phyloP scores from a whole-genome alignment of 2,888 invertebrate genomes.

The Orgyia antiqua region DNA sequence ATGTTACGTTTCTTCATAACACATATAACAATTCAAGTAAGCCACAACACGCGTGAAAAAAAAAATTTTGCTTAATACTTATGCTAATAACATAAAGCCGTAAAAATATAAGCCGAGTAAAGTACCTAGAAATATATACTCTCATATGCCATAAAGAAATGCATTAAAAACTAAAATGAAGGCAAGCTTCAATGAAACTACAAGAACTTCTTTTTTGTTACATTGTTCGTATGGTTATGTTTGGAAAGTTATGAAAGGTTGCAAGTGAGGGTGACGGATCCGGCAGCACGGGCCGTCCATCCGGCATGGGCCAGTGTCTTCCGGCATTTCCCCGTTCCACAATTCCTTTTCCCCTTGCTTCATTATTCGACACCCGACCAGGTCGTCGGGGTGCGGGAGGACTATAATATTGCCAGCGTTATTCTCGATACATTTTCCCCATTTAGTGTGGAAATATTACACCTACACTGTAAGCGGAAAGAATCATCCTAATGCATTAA shows the following conservation, averaged over 20 bases:
- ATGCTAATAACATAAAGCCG: slow-evolving; percentile 21
- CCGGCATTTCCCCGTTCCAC: slow-evolving; percentile 48
- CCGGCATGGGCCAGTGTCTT: slow-evolving; percentile 52
- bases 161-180: no score
- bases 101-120: slow-evolving; percentile 19
- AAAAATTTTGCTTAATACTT: slow-evolving; percentile 3
- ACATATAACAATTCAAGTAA: background rate
- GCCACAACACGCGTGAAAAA: background rate
- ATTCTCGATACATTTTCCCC: slow-evolving; percentile 3
- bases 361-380: slow-evolving; percentile 54
- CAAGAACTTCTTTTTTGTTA: slow-evolving; percentile 13
- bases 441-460: slow-evolving; percentile 4
- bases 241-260: slow-evolving; percentile 31
- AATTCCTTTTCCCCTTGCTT: slow-evolving; percentile 48
- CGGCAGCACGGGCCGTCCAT: slow-evolving; percentile 42
- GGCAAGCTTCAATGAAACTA: slow-evolving; percentile 22
- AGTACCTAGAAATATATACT: slow-evolving; percentile 5
- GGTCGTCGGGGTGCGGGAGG: slow-evolving; percentile 66
- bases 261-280: slow-evolving; percentile 31
- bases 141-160: background rate
- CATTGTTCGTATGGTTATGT: slow-evolving; percentile 32
- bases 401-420: slow-evolving; percentile 40
- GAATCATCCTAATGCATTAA: no score
- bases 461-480: no score
- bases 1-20: background rate